Percentiles rank a stretch among this genome's conserved stretches.
These are phyloP conservation scores for Virgularia gustaviana DNA, from an alignment of 92 coral and sea anemone species.

Conservation along the genomic window DNA sequence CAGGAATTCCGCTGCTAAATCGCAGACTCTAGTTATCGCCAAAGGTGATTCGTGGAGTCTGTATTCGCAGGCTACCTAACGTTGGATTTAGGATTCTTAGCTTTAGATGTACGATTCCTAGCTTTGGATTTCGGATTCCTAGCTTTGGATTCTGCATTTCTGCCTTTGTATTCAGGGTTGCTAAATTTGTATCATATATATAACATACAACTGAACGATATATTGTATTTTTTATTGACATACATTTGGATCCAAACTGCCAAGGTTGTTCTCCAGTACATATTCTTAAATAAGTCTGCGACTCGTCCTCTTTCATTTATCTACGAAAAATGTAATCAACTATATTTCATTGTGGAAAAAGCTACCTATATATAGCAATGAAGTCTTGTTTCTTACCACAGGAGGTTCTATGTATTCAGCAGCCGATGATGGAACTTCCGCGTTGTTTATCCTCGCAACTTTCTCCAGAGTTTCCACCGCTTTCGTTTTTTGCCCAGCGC, in stretches of 20 bases:
- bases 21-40: too few species aligned
- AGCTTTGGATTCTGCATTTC: too few species aligned
- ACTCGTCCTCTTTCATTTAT: conserved; percentile 57
- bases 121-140: too few species aligned
- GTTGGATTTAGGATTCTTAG: too few species aligned
- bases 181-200: too few species aligned
- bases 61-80: too few species aligned
- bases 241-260: conserved; percentile 86
- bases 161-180: too few species aligned
- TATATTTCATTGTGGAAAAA: not conserved
- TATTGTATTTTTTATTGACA: not conserved
- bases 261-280: conserved; percentile 65
- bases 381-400: not conserved
- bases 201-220: not conserved
- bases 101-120: too few species aligned
- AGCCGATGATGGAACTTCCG: conserved; percentile 58
- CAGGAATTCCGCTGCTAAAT: too few species aligned
- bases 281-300: conserved; percentile 65
- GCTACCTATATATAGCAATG: too few species aligned
- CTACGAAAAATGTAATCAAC: not conserved
- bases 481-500: conserved; percentile 74
- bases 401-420: conserved; percentile 8
- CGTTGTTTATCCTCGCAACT: conserved; percentile 71
- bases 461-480: conserved; percentile 60
- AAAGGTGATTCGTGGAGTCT: too few species aligned